A percentile compares a stretch with the other conserved stretches of the same genome.
Conservation (phyloP, 1,140 invertebrate genomes). For the Contarinia nasturtii region DNA sequence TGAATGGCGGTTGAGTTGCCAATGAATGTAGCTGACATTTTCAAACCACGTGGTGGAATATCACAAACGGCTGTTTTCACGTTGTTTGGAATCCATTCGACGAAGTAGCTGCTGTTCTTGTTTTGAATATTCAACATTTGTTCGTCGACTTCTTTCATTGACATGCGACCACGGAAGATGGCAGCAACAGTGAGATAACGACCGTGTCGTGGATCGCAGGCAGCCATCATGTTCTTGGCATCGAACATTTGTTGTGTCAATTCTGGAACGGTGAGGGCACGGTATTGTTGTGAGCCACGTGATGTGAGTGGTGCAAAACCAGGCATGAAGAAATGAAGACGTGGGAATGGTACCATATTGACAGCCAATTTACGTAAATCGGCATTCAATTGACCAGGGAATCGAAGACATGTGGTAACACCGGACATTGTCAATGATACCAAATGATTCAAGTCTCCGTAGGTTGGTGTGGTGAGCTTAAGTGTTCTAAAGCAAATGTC, state of each 20-base stretch:
- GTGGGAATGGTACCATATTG: slow-evolving; percentile 81
- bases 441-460: slow-evolving; percentile 61
- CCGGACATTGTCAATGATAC: slow-evolving; percentile 63
- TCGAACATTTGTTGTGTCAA: slow-evolving; percentile 73
- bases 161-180: slow-evolving; percentile 68
- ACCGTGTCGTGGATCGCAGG: background rate
- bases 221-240: slow-evolving; percentile 65
- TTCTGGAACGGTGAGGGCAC: slow-evolving; percentile 60
- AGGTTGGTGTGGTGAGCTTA: slow-evolving; percentile 57
- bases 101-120: slow-evolving; percentile 32
- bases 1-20: slow-evolving; percentile 45
- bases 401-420: slow-evolving; percentile 56
- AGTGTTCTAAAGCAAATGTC: slow-evolving; percentile 75
- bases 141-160: slow-evolving; percentile 82
- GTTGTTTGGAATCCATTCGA: slow-evolving; percentile 37
- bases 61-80: slow-evolving; percentile 42
- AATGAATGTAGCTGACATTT: slow-evolving; percentile 51
- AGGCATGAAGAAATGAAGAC: slow-evolving; percentile 91
- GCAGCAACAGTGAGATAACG: slow-evolving; percentile 40
- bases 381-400: slow-evolving; percentile 70
- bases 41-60: slow-evolving; percentile 41
- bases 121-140: slow-evolving; percentile 50
- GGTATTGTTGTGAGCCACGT: slow-evolving; percentile 59
- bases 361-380: slow-evolving; percentile 73
- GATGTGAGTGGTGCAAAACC: slow-evolving; percentile 86